Percentiles rank a stretch among this genome's conserved stretches.
Evolutionary conservation across 1,140 invertebrate species (phyloP).

Genomic region (Hetaerina americana): DNA sequence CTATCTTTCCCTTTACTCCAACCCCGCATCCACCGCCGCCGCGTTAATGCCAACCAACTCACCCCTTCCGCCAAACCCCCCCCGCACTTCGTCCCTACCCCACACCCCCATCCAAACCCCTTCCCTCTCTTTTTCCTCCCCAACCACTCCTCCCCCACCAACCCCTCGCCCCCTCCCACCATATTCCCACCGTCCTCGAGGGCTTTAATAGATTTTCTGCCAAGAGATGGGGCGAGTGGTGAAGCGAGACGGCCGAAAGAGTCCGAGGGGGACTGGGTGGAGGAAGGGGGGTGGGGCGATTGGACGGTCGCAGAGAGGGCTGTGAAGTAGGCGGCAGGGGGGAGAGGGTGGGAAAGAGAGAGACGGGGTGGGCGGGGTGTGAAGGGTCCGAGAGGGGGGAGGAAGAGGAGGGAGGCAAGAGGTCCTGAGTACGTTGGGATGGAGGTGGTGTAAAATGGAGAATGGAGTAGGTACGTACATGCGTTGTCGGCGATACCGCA

Average conservation of each 20-base stretch:
- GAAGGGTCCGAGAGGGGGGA: background rate
- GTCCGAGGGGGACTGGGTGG: background rate
- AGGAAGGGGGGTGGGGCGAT: background rate
- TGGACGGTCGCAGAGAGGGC: background rate
- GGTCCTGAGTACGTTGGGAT: no score
- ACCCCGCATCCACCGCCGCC: no score
- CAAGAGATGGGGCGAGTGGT: background rate
- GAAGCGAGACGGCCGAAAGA: background rate
- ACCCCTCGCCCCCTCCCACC: background rate
- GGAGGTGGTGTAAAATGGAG: no score
- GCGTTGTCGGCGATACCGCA: no score
- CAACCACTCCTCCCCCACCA: background rate
- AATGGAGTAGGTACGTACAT: no score
- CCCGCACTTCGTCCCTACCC: no score
- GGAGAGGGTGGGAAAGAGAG: background rate
- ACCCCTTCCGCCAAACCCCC: no score
- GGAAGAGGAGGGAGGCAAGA: no score
- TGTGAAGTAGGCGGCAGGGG: background rate
- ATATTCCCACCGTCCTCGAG: background rate
- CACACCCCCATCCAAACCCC: background rate
- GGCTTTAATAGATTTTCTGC: background rate
- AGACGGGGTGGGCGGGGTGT: background rate
- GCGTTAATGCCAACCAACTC: no score
- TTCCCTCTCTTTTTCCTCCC: background rate
- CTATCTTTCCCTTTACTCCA: no score